Percentiles rank a stretch among this genome's conserved stretches.
These are phyloP conservation scores for Eulemur albifrons DNA, from an alignment of 2,797 vertebrate genomes.

Conservation along the genomic window DNA sequence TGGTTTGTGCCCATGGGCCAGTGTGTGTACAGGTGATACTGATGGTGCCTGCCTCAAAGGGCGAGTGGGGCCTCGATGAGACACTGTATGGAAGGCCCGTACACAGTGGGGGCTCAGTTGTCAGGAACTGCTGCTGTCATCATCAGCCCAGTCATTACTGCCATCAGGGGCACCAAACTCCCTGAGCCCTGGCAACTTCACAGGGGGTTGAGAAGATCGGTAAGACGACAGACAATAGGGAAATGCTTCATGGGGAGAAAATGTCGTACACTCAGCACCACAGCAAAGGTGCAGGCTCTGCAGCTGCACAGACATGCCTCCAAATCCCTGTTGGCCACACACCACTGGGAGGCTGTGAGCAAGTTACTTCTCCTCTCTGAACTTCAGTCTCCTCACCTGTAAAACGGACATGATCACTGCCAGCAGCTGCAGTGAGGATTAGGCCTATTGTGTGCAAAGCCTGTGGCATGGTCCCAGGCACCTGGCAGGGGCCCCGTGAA, in stretches of 20 bases:
- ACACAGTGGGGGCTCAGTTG: rapidly evolving
- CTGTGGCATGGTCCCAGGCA: not conserved
- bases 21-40: not conserved
- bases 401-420: rapidly evolving
- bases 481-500: not conserved
- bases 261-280: rapidly evolving
- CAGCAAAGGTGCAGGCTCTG: rapidly evolving
- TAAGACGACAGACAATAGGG: not conserved
- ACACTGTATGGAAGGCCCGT: rapidly evolving
- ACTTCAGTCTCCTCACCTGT: not conserved
- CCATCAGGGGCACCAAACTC: not conserved
- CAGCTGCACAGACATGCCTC: not conserved
- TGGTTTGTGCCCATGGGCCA: too few relatives aligned
- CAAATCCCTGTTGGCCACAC: rapidly evolving
- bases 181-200: not conserved
- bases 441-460: rapidly evolving
- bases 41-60: rapidly evolving
- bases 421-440: not conserved
- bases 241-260: rapidly evolving
- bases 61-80: not conserved
- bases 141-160: not conserved
- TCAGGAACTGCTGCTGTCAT: not conserved
- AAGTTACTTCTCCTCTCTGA: rapidly evolving
- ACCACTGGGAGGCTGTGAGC: too few relatives aligned
- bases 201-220: not conserved